Evolutionary conservation across 2,797 vertebrate species (phyloP).

Genomic region (Odontamblyopus rebecca): DNA sequence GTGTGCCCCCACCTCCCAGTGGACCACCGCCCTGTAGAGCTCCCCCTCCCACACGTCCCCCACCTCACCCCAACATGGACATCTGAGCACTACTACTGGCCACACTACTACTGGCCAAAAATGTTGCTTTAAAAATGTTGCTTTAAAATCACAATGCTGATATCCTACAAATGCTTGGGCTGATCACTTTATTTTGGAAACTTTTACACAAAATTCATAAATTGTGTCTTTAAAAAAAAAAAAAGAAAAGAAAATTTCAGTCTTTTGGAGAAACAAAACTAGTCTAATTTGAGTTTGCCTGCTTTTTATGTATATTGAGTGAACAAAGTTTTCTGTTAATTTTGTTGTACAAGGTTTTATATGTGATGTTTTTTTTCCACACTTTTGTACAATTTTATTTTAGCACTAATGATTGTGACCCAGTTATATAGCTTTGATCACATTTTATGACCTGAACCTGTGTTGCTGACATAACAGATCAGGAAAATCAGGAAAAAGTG

Average conservation of each 20-base stretch:
- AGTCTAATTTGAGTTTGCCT: no score
- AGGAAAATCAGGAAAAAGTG: no score
- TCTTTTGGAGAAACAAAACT: not conserved
- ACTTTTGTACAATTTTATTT: no score
- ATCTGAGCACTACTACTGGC: not conserved
- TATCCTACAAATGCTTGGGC: not conserved
- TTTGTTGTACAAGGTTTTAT: not conserved
- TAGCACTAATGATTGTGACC: not conserved
- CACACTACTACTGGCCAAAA: not conserved
- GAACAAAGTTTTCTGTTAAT: no score
- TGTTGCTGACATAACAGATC: no score
- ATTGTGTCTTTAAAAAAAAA: no score
- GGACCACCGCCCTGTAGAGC: constrained; percentile 64
- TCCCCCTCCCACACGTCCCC: constrained; percentile 82
- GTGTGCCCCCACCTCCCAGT: constrained; percentile 68
- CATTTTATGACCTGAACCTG: not conserved
- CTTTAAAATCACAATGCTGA: not conserved
- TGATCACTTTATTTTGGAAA: no score
- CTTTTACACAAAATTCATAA: no score
- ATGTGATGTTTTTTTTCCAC: not conserved
- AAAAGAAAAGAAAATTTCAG: not conserved
- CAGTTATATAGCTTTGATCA: not conserved
- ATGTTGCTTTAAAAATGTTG: no score
- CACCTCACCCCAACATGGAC: constrained; percentile 84
- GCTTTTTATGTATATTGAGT: no score